A percentile compares a stretch with the other conserved stretches of the same genome.
These are phyloP conservation scores for Leptodactylus fallax DNA, from an alignment of 2,797 vertebrate species.

Conservation along the genomic window DNA sequence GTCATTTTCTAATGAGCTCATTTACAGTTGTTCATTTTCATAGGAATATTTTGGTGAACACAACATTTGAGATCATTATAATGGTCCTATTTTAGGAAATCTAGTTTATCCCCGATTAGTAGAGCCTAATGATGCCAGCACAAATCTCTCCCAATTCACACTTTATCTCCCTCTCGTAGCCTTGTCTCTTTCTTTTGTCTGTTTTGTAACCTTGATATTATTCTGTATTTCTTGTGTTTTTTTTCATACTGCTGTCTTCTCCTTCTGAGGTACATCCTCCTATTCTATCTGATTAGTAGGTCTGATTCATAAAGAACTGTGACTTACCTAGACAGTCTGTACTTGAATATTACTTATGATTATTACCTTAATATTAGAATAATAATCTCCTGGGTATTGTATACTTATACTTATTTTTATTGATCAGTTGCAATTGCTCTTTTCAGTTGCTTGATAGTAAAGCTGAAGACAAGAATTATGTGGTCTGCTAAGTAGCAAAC, in stretches of 20 bases:
- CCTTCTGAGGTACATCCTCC: neutral
- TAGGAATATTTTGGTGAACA: conserved; percentile 25
- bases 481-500: no score
- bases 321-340: no score
- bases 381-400: no score
- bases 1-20: conserved; percentile 24
- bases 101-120: conserved; percentile 21
- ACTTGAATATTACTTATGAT: no score
- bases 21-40: conserved; percentile 32
- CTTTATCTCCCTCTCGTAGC: neutral
- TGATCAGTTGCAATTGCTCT: no score
- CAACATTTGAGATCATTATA: conserved; percentile 31
- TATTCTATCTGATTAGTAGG: neutral
- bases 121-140: conserved; percentile 21
- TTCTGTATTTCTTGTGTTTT: neutral
- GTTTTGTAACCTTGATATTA: neutral
- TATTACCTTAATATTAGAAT: no score
- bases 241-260: neutral
- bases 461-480: no score
- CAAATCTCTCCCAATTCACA: neutral
- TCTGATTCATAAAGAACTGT: neutral
- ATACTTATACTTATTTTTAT: no score
- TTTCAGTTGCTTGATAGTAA: no score
- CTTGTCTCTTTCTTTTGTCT: neutral
- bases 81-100: conserved; percentile 9